A percentile compares a stretch with the other conserved stretches of the same genome.
These are phyloP conservation scores for Cephalopachus bancanus DNA, from an alignment of 2,797 vertebrate species.

Conservation along the genomic window DNA sequence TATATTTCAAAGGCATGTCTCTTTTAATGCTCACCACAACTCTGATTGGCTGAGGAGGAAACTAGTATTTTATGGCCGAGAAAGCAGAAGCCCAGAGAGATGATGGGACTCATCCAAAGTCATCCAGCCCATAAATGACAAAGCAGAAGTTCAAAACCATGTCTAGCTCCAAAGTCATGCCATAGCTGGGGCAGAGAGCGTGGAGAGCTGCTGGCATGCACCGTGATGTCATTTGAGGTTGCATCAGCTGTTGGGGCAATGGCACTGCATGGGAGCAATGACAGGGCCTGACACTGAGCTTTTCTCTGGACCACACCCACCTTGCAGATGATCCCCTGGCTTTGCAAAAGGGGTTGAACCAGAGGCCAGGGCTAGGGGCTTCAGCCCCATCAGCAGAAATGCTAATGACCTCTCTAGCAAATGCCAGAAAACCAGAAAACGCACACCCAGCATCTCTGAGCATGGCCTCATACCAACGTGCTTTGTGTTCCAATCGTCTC, in stretches of 20 bases:
- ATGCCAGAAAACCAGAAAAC: conserved; percentile 65
- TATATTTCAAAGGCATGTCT: not conserved
- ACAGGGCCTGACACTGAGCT: not conserved
- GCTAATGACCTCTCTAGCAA: not conserved
- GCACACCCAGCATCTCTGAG: conserved; percentile 63
- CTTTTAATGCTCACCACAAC: not conserved
- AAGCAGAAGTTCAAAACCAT: not conserved
- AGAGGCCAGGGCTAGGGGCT: conserved; percentile 61
- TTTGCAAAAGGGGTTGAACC: conserved; percentile 31
- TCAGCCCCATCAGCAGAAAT: conserved; percentile 69
- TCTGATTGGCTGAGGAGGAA: not conserved
- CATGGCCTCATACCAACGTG: not conserved
- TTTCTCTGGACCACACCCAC: not conserved
- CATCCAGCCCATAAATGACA: not conserved
- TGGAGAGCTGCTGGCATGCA: not conserved
- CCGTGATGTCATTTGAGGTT: not conserved
- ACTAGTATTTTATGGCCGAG: not conserved
- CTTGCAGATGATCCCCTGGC: not conserved
- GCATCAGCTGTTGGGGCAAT: not conserved
- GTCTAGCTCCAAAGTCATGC: not conserved
- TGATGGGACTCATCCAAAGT: not conserved
- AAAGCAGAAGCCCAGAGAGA: not conserved
- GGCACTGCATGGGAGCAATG: not conserved
- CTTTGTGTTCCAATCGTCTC: conserved; percentile 55
- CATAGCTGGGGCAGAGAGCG: not conserved